Evolutionary conservation across 2,888 invertebrate genomes (phyloP).

Genomic region (Resseliella maxima): DNA sequence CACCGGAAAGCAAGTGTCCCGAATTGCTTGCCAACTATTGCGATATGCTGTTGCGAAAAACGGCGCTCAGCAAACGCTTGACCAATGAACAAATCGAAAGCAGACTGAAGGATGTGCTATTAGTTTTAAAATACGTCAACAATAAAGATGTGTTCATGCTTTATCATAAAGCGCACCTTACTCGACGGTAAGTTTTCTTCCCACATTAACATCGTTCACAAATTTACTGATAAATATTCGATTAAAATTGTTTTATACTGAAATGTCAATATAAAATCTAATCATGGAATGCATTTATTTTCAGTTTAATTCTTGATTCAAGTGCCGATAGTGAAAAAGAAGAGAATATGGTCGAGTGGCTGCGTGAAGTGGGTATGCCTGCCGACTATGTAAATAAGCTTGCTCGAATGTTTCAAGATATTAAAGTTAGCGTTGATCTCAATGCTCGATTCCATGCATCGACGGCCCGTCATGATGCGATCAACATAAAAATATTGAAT

Average conservation of each 20-base stretch:
- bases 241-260: constrained; percentile 51
- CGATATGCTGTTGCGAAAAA: constrained; percentile 97
- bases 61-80: constrained; percentile 93
- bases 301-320: constrained; percentile 91
- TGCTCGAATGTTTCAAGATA: constrained; percentile 98
- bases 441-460: constrained; percentile 91
- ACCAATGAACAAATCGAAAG: constrained; percentile 97
- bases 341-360: constrained; percentile 99
- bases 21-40: constrained; percentile 99
- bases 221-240: not conserved
- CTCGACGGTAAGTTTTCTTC: constrained; percentile 71
- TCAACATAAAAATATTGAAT: constrained; percentile 98
- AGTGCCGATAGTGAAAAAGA: constrained; percentile 99
- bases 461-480: constrained; percentile 84
- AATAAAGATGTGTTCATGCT: constrained; percentile 99
- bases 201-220: not conserved
- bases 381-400: constrained; percentile 99
- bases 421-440: constrained; percentile 95
- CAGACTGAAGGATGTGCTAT: constrained; percentile 89
- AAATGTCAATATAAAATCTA: too few relatives aligned
- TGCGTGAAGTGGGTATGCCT: constrained; percentile 98
- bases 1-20: constrained; percentile 97
- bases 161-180: constrained; percentile 98
- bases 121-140: constrained; percentile 98
- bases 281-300: constrained; percentile 49